Evolutionary conservation across 2,797 vertebrate species (phyloP), one percentile per base, ranked within the genome.

Genomic region (Diplodus sargus): DNA sequence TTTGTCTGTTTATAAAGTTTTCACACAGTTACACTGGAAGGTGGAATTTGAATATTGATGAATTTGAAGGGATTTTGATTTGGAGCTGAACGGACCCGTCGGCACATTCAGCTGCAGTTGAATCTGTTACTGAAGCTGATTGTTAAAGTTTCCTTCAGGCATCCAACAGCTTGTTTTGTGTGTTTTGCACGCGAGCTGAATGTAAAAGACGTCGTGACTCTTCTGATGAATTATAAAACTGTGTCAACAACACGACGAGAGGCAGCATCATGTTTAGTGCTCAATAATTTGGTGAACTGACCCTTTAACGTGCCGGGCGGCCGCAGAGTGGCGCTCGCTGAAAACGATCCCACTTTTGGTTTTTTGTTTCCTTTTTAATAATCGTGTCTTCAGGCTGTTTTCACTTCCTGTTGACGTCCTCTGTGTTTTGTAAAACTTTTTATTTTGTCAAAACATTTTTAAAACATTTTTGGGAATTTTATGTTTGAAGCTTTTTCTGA

Each of bases 191-290:
- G 23, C 10, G 39, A 22, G 56, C 53, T 79, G 43, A 82, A 73
- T 79, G 72, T 78, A 45, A 70, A 77, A 17, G 51, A 16, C 59
- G 4, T 20, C 51, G 57, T 56, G 30, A 25, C 7, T 25, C 28
- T 15, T 25, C 28, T 15, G 39, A 25, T 69, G 3, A 52, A 18
- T 48, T 60, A 60, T 60, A 43, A 34, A 30, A 49, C 48, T 7
- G 18, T 17, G 14, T 16, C 6, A 5, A 34, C 34, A 34, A 34
- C 8, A 11, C 16, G 17, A 16, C 17, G 17, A 48, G 47, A 4
- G 49, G 49, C 42, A 60, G 34, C 58, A 42, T 61, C 18, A 15
- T 3, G 8, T 5, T 39, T n/a, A 18, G 4, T 15, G 39, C n/a
- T 25, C 1, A 47, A 23, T 25, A 2, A 4, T 45, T 43, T 22